Conservation (phyloP, 1,140 invertebrate genomes). For the Aphidius ervi region DNA sequence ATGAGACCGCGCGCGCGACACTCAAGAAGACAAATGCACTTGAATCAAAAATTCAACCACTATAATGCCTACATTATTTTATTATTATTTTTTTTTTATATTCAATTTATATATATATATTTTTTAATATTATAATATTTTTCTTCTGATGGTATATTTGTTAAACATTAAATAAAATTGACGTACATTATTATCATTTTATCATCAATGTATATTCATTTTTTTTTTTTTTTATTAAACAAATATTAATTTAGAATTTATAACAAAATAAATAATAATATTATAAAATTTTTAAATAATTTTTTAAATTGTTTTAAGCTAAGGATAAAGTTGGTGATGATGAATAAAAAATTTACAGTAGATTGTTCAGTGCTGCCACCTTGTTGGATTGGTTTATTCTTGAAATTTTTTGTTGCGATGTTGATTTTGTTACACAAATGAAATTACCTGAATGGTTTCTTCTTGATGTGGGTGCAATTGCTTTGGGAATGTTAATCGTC, state of each 20-base stretch:
- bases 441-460: conserved; percentile 32
- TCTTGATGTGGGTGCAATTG: conserved; percentile 42
- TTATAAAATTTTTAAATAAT: not conserved
- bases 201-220: not conserved
- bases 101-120: not conserved
- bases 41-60: conserved; percentile 29
- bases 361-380: conserved; percentile 36
- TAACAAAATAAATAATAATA: no score
- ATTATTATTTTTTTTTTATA: not conserved
- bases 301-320: not conserved
- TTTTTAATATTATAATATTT: no score
- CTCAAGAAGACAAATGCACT: conserved; percentile 32
- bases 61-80: not conserved
- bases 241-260: not conserved
- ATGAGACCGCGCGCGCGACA: conserved; percentile 48
- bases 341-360: no score
- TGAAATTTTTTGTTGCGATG: not conserved
- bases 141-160: no score
- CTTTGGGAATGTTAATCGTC: conserved; percentile 45
- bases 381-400: conserved; percentile 5
- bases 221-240: not conserved
- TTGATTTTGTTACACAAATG: conserved; percentile 27
- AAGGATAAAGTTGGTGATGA: not conserved
- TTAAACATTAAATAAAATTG: not conserved
- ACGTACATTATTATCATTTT: not conserved